Percentiles rank a stretch among this genome's conserved stretches.
phyloP scores from a whole-genome alignment of 2,113 vertebrate species.

The Phocoena phocoena region DNA sequence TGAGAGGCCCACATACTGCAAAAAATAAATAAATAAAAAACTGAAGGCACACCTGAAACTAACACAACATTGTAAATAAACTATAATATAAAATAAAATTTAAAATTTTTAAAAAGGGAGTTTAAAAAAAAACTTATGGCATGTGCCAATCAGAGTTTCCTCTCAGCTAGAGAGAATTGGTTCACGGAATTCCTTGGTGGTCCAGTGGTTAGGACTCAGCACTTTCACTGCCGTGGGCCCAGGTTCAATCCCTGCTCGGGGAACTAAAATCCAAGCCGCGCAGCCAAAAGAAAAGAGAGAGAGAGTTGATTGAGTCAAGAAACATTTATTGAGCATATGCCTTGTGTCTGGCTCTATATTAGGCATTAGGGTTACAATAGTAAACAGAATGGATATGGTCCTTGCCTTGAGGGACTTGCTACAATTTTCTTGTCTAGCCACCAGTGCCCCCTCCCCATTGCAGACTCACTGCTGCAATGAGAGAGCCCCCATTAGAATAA shows the following conservation, averaged over 20 bases:
- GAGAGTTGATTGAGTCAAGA: not conserved
- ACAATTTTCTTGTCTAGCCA: not conserved
- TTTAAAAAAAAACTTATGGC: not conserved
- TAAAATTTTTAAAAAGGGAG: not conserved
- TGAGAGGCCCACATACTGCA: no score
- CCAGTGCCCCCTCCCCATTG: not conserved
- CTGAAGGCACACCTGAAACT: not conserved
- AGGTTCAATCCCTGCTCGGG: not conserved
- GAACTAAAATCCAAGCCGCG: not conserved
- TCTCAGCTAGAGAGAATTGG: not conserved
- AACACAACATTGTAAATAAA: not conserved
- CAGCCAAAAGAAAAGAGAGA: not conserved
- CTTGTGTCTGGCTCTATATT: not conserved
- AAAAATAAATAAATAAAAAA: no score
- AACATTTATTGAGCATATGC: not conserved
- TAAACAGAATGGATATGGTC: not conserved
- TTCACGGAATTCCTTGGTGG: not conserved
- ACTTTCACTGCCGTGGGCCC: not conserved
- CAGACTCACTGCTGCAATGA: not conserved
- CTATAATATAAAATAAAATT: not conserved
- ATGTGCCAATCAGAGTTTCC: not conserved
- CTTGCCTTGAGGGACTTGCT: not conserved
- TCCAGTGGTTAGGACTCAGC: not conserved
- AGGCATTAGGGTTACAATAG: not conserved
- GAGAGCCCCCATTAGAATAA: not conserved